Base-by-base conservation (phyloP, 2,113 vertebrate species). In the Gnathonemus echidnorhynchus region DNA sequence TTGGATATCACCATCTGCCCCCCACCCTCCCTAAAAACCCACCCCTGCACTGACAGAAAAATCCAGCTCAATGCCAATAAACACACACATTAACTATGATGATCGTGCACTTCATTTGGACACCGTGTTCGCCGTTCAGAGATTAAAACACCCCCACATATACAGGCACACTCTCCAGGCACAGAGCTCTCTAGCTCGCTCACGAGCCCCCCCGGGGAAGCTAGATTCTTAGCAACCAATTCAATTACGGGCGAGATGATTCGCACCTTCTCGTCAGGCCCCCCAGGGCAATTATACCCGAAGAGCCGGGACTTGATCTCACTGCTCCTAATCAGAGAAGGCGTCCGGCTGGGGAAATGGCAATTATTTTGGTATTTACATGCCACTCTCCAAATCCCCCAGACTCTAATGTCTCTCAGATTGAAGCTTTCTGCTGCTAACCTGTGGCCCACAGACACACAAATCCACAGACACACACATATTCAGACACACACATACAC, bases 301-400 rank as follows among this genome's bases (percentile, higher is more conserved):
- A 84, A 39, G 21, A 45, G 89, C 24, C 19, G 13, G 39, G n/a
- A 39, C 52, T 52, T 89, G 50, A 85, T 89, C 56, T 89, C 77
- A 85, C 52, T 85, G 80, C 77, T 48, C 52, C 66, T 58, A 53
- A 85, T 89, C 77, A 58, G 89, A 84, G 52, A 24, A 27, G 80
- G 89, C 15, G 49, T 10, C 52, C 10, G 49, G 39, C 35, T 52
- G 77, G 80, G 80, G 77, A 89, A 85, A 42, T 19, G 80, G 89
- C 89, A 85, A 86, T 89, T 90, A 90, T 74, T 87, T 90, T 45
- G 27, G 58, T 90, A 74, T 90, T 87, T 74, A 87, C 86, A 74
- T 58, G 58, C 89, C 52, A 19, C 77, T 46, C 21, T 35, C 52
- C 7, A n/a, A 35, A 56, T 86, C 89, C 89, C 62, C 80, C 31